Conservation (phyloP, 2,888 invertebrate species). For the Lithophane semibrunnea region DNA sequence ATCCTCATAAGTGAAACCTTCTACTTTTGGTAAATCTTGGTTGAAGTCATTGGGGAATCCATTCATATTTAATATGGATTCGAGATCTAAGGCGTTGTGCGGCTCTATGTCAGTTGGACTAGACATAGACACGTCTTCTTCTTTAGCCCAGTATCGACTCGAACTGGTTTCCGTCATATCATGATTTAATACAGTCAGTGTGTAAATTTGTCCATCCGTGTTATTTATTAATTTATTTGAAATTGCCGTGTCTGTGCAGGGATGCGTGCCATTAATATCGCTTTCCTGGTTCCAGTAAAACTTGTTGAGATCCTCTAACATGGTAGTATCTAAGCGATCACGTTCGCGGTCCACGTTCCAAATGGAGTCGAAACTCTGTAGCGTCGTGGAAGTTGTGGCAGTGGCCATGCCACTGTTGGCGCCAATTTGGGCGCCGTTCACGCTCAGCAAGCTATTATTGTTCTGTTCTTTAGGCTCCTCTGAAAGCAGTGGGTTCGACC, state of each 20-base stretch:
- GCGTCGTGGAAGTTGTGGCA: conserved; percentile 85
- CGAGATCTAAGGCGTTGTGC: conserved; percentile 93
- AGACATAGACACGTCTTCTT: conserved; percentile 91
- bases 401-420: conserved; percentile 78
- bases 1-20: conserved; percentile 94
- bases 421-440: conserved; percentile 75
- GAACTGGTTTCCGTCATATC: conserved; percentile 92
- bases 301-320: conserved; percentile 96
- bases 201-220: conserved; percentile 96
- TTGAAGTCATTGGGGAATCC: conserved; percentile 91
- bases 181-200: conserved; percentile 96
- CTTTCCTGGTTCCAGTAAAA: conserved; percentile 94
- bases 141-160: conserved; percentile 92
- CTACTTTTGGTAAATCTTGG: conserved; percentile 92
- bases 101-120: conserved; percentile 91
- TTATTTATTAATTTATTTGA: conserved; percentile 90
- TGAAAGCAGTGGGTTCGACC: conserved; percentile 87
- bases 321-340: conserved; percentile 93
- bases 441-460: conserved; percentile 91
- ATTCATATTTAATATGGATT: conserved; percentile 94
- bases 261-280: conserved; percentile 89
- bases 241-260: conserved; percentile 87
- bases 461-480: conserved; percentile 91
- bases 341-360: conserved; percentile 94
- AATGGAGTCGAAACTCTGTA: conserved; percentile 91